These are phyloP conservation scores for Schizopygopsis pylzovi DNA, from an alignment of 2,797 vertebrate species.

Conservation along the genomic window DNA sequence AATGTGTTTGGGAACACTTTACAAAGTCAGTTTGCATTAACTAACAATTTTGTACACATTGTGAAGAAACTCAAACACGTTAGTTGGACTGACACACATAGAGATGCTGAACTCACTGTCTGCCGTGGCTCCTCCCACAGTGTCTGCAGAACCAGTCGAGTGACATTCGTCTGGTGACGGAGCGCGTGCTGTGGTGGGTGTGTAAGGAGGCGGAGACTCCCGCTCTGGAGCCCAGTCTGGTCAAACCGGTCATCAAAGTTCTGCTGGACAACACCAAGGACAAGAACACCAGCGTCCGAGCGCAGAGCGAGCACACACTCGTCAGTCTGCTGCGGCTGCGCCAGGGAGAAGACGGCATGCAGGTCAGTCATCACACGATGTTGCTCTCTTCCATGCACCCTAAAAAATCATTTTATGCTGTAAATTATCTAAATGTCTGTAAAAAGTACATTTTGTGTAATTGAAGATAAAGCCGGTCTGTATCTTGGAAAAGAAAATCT, in stretches of 20 bases:
- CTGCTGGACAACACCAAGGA: constrained; percentile 99
- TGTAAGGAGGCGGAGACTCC: constrained; percentile 84
- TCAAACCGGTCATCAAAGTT: constrained; percentile 94
- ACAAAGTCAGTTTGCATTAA: too few relatives aligned
- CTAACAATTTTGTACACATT: too few relatives aligned
- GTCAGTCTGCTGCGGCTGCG: constrained; percentile 91
- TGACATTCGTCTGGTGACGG: constrained; percentile 93
- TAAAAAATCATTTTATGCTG: too few relatives aligned
- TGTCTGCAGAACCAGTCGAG: constrained; percentile 95
- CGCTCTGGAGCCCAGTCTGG: constrained; percentile 81
- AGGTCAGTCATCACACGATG: constrained; percentile 73
- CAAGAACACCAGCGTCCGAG: constrained; percentile 95
- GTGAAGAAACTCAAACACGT: too few relatives aligned
- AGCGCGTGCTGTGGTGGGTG: constrained; percentile 97
- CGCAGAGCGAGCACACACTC: constrained; percentile 95
- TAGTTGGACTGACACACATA: too few relatives aligned
- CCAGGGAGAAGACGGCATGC: constrained; percentile 86
- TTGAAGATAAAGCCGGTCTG: too few relatives aligned
- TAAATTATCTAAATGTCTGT: too few relatives aligned
- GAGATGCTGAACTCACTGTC: not conserved
- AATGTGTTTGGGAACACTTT: not conserved
- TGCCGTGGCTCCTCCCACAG: constrained; percentile 60
- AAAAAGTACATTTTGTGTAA: too few relatives aligned
- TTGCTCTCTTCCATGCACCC: not conserved
- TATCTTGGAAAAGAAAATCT: too few relatives aligned